Evolutionary conservation across 2,888 invertebrate genomes (phyloP).

Genomic region (Coenonympha arcania): DNA sequence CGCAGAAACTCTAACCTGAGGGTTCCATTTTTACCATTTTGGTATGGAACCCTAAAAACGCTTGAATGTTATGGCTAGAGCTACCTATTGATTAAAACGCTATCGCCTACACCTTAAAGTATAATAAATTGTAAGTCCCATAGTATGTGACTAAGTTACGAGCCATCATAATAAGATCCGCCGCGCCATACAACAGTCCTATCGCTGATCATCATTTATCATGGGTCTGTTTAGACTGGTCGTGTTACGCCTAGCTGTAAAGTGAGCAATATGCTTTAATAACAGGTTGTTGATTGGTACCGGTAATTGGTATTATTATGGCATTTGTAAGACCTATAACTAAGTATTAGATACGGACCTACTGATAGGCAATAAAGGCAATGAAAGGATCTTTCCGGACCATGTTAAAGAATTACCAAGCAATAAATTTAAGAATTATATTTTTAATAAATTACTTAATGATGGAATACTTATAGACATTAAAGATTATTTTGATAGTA

Average conservation of each 20-base stretch:
- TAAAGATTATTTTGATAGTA: too few relatives aligned
- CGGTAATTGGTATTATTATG: not conserved
- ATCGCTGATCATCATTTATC: constrained; percentile 7
- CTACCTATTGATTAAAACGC: not conserved
- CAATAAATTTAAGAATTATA: too few relatives aligned
- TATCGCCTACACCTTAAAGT: not conserved
- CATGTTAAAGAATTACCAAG: too few relatives aligned
- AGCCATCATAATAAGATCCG: constrained; percentile 20
- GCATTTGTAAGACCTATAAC: not conserved
- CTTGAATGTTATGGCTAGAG: too few relatives aligned
- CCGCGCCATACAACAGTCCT: constrained; percentile 10
- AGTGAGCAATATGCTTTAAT: constrained; percentile 4
- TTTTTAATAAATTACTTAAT: too few relatives aligned
- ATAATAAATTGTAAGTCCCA: not conserved
- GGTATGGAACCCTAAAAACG: too few relatives aligned
- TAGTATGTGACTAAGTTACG: constrained; percentile 7
- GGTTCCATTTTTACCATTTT: too few relatives aligned
- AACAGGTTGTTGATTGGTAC: constrained; percentile 3
- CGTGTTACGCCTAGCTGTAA: not conserved
- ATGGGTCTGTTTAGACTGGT: constrained; percentile 10
- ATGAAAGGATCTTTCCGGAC: too few relatives aligned
- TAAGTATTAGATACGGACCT: too few relatives aligned
- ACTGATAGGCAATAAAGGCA: too few relatives aligned
- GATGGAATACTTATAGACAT: too few relatives aligned
- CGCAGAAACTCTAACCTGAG: too few relatives aligned